Evolutionary conservation across 1,140 invertebrate species (phyloP).

Genomic region (Drosophila navojoa): DNA sequence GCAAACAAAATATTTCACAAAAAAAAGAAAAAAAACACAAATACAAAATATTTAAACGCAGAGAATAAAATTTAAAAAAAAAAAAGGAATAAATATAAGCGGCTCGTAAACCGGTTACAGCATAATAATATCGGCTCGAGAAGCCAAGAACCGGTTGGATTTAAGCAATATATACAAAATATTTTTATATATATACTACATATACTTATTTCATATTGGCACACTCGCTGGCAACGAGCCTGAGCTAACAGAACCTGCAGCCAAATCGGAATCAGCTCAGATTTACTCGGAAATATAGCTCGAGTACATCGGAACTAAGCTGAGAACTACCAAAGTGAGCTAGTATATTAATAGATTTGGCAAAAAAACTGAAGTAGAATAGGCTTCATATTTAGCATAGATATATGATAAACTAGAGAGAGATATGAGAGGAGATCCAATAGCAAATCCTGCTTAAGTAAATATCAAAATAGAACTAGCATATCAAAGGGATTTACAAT

Average conservation of each 20-base stretch:
- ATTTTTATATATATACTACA: conserved; percentile 23
- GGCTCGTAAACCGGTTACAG: conserved; percentile 34
- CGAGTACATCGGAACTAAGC: neutral
- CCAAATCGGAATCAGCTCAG: conserved; percentile 4
- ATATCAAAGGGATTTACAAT: no score
- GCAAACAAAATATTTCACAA: conserved; percentile 50
- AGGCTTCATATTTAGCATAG: no score
- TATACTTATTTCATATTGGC: conserved; percentile 26
- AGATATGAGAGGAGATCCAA: no score
- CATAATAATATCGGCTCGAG: conserved; percentile 46
- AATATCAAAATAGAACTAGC: no score
- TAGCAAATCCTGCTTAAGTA: no score
- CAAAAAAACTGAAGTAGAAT: no score
- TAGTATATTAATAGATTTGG: no score
- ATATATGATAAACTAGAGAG: no score
- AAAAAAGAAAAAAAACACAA: conserved; percentile 19
- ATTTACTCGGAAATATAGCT: neutral
- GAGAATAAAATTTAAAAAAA: conserved; percentile 59
- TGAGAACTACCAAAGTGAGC: no score
- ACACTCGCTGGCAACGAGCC: conserved; percentile 14
- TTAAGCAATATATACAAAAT: conserved; percentile 32
- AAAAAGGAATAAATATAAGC: conserved; percentile 22
- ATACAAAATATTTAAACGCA: conserved; percentile 29
- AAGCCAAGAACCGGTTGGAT: conserved; percentile 53
- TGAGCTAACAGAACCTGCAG: conserved; percentile 8